Conservation (phyloP, 2,888 invertebrate species). For the Ischnus inquisitorius region DNA sequence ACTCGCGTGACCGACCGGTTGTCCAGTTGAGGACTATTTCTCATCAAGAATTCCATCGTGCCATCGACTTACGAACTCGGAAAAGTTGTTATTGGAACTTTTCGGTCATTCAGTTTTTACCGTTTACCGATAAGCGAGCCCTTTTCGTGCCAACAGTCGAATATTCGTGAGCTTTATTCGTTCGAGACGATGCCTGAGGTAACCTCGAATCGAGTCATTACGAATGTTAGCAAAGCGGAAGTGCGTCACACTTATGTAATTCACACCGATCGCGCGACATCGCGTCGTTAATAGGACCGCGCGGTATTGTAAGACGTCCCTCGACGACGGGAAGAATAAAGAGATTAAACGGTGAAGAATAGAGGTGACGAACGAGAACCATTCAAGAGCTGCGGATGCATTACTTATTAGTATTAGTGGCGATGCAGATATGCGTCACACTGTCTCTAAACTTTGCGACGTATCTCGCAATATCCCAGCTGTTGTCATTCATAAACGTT, state of each 20-base stretch:
- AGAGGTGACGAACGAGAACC: slow-evolving; percentile 46
- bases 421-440: neutral
- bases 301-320: slow-evolving; percentile 23
- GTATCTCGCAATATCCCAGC: neutral
- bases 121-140: too few species aligned
- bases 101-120: too few species aligned
- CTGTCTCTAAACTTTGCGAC: slow-evolving; percentile 8
- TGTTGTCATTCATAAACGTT: neutral
- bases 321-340: slow-evolving; percentile 22
- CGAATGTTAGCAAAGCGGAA: slow-evolving; percentile 38
- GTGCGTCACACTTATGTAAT: neutral
- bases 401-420: slow-evolving; percentile 28
- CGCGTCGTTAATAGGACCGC: slow-evolving; percentile 25
- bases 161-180: too few species aligned
- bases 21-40: too few species aligned
- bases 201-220: neutral
- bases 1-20: too few species aligned
- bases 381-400: slow-evolving; percentile 46
- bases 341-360: slow-evolving; percentile 61
- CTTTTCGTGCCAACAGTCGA: too few species aligned
- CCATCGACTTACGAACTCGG: too few species aligned
- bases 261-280: slow-evolving; percentile 14
- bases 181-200: neutral
- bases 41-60: too few species aligned
- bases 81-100: too few species aligned